phyloP scores from a whole-genome alignment of 2,888 invertebrate species.

The Formica aserva region DNA sequence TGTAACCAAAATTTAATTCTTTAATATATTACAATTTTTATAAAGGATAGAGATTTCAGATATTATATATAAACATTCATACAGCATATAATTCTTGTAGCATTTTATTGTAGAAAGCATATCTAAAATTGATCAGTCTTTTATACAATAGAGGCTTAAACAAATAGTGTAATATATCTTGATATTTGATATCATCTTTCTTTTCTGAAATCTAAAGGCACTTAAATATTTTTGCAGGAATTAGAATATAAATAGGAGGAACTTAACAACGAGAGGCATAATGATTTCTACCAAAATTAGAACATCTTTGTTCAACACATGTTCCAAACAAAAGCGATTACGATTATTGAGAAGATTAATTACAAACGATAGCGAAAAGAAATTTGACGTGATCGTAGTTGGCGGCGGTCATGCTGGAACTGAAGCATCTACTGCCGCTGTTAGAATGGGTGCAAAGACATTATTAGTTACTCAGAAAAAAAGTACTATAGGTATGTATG shows the following conservation, averaged over 20 bases:
- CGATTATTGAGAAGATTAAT: conserved; percentile 62
- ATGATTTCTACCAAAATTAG: conserved; percentile 69
- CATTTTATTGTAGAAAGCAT: background rate
- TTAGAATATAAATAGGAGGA: background rate
- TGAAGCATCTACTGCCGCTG: conserved; percentile 94
- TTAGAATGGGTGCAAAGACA: conserved; percentile 93
- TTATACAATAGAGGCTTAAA: background rate
- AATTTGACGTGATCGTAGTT: conserved; percentile 92
- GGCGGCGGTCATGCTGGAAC: conserved; percentile 97
- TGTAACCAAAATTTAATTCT: too few species aligned
- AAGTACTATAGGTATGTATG: conserved; percentile 90
- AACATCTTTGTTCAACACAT: conserved; percentile 36
- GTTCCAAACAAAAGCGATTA: conserved; percentile 10
- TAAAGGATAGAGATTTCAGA: too few species aligned
- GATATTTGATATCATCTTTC: background rate
- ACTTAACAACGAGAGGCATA: background rate
- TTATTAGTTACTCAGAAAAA: conserved; percentile 94
- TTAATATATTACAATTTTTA: too few species aligned
- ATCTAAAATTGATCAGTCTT: background rate
- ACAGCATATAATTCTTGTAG: background rate
- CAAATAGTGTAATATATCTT: background rate
- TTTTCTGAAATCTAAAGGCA: background rate
- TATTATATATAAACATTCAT: too few species aligned
- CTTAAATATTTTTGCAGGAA: conserved; percentile 29
- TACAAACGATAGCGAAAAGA: conserved; percentile 58